phyloP scores from a whole-genome alignment of 2,888 invertebrate genomes.

The Patella depressa region DNA sequence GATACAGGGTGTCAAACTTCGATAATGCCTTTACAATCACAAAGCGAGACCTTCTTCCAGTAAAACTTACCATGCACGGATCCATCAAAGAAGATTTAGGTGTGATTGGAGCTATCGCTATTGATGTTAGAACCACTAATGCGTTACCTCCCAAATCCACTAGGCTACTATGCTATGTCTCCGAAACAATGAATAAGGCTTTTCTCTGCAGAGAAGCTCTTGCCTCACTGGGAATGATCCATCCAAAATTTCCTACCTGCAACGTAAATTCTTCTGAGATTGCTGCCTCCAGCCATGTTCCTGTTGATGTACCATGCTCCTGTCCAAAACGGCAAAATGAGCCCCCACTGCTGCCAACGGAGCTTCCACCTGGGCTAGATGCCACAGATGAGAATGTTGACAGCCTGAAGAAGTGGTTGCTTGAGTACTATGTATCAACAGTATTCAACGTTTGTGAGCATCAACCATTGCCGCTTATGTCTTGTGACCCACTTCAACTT shows the following conservation, averaged over 20 bases:
- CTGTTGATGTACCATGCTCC: constrained; percentile 19
- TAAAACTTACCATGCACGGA: constrained; percentile 36
- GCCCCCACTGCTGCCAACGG: constrained; percentile 20
- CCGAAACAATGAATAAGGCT: constrained; percentile 24
- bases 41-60: constrained; percentile 31
- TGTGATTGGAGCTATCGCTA: constrained; percentile 24
- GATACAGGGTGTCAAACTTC: constrained; percentile 31
- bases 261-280: too few relatives aligned
- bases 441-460: constrained; percentile 32
- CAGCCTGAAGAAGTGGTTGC: constrained; percentile 26
- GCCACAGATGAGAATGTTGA: constrained; percentile 32
- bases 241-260: constrained; percentile 8
- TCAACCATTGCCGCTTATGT: constrained; percentile 36
- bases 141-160: constrained; percentile 17
- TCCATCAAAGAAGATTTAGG: constrained; percentile 27
- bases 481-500: constrained; percentile 36
- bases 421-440: constrained; percentile 31
- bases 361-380: constrained; percentile 25
- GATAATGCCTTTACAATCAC: constrained; percentile 30
- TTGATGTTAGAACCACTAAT: constrained; percentile 14
- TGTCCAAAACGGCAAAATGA: constrained; percentile 26
- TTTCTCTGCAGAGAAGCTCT: constrained; percentile 30
- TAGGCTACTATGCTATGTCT: constrained; percentile 26
- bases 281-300: too few relatives aligned
- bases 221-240: constrained; percentile 25